Base-by-base conservation (phyloP, 1,140 invertebrate species). In the Heliothis virescens region DNA sequence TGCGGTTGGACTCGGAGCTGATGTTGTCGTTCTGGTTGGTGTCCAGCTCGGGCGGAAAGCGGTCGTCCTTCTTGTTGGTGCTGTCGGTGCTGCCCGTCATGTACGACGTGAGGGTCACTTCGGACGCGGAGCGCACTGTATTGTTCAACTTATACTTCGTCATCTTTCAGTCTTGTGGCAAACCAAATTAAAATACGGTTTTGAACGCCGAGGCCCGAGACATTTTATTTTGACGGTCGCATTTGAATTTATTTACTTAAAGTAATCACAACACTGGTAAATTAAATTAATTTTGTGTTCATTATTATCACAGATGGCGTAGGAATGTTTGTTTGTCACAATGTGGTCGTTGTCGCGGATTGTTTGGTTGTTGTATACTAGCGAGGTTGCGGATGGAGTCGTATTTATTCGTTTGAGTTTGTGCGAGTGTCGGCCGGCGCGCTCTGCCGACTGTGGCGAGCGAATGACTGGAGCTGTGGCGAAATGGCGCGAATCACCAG, bases 61-160 rank as follows among this genome's bases (percentile, higher is more conserved):
- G 12, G 13, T 53, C 52, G 13, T 82, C 79, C n/a, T 88, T 83
- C 65, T 84, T 86, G 62, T 84, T 81, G 15, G 62, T 79, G 63
- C 72, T 79, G 26, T 89, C 86, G 12, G 82, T 85, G 76, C 86
- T 92, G 7, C 90, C 91, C 9, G 90, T 85, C 86, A 95, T 89
- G 84, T 93, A 95, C 11, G 93, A 91, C 0, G 94, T 95, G 10
- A 95, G 83, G 5, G 94, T 95, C 71, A 95, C 94, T 81, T 95
- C 94, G 26, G 94, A 93, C 41, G 91, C 87, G 13, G 91, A 90
- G 5, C 89, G 84, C 3, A 87, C 85, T 53, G 89, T 87, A 81
- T 94, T 93, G 80, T 93, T 95, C 72, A 95, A 76, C 71, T 95
- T 95, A 83, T 95, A 95, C 83, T 95, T 95, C 13, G 95, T 95